Percentiles rank a stretch among this genome's conserved stretches.
These are phyloP conservation scores for Oxygymnocypris stewartii DNA, from an alignment of 2,113 vertebrate genomes.

Conservation along the genomic window DNA sequence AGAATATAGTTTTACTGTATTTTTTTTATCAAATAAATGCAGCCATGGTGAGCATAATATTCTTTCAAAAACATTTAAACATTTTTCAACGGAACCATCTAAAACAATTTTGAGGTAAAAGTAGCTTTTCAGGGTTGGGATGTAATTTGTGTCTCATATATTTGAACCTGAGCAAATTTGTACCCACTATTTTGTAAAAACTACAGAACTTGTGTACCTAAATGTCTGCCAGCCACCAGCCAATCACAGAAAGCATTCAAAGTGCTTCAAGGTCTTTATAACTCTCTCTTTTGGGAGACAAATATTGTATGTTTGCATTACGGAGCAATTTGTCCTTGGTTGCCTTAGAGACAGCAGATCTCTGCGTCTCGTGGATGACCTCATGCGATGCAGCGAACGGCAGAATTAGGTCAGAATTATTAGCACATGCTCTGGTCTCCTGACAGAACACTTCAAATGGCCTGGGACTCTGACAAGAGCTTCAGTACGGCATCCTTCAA, in stretches of 20 bases:
- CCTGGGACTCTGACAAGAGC: conserved; percentile 63
- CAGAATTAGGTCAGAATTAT: conserved; percentile 64
- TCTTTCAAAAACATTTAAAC: background rate
- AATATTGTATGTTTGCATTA: conserved; percentile 41
- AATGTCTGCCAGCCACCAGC: background rate
- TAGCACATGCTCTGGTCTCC: conserved; percentile 56
- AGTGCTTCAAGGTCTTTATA: background rate
- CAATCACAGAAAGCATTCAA: conserved; percentile 9
- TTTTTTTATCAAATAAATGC: background rate
- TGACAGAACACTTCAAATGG: conserved; percentile 66
- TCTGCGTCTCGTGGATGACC: background rate
- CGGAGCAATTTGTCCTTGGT: conserved; percentile 41
- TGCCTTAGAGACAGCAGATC: conserved; percentile 40
- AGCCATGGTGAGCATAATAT: background rate
- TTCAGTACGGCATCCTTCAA: conserved; percentile 61
- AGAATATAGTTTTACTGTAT: background rate
- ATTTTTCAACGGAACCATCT: background rate
- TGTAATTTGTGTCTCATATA: background rate
- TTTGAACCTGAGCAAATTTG: background rate
- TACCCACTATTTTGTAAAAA: background rate
- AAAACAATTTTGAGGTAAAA: background rate
- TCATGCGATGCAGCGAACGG: conserved; percentile 26
- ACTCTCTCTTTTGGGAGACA: conserved; percentile 8
- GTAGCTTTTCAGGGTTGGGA: background rate
- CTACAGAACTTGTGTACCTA: background rate